Evolutionary conservation across 2,888 invertebrate species (phyloP).

Genomic region (Agrotis puta): DNA sequence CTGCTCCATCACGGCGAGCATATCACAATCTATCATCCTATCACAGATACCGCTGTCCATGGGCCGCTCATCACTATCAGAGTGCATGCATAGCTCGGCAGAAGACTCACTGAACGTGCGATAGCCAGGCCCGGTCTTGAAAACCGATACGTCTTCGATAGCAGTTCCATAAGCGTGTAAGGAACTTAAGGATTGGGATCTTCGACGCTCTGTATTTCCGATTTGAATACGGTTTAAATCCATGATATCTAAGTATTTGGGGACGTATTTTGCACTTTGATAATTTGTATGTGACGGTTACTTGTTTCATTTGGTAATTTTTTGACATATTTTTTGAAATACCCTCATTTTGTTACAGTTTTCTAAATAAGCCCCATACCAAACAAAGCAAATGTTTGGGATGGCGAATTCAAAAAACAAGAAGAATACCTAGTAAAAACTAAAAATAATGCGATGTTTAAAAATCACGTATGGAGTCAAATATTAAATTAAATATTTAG

Average conservation of each 20-base stretch:
- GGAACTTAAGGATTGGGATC: conserved; percentile 51
- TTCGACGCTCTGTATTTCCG: conserved; percentile 7
- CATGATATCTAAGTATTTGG: conserved; percentile 26
- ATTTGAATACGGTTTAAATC: conserved; percentile 22
- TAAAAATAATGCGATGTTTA: too few relatives aligned
- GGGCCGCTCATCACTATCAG: conserved; percentile 63
- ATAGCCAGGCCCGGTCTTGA: conserved; percentile 33
- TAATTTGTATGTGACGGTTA: conserved; percentile 3
- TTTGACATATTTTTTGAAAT: neutral
- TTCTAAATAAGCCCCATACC: neutral
- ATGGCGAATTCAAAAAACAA: too few relatives aligned
- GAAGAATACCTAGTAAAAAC: too few relatives aligned
- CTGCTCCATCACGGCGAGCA: conserved; percentile 73
- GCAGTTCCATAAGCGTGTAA: conserved; percentile 47
- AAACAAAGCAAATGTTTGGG: neutral
- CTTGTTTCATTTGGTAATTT: neutral
- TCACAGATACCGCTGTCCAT: conserved; percentile 71
- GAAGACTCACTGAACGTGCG: conserved; percentile 71
- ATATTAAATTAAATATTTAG: too few relatives aligned
- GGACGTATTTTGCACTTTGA: neutral
- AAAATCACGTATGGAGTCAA: too few relatives aligned
- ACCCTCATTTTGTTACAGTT: conserved; percentile 27
- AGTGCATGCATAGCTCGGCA: conserved; percentile 64
- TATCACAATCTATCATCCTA: conserved; percentile 64
- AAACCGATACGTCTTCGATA: conserved; percentile 16